Evolutionary conservation across 2,888 invertebrate species (phyloP).

Genomic region (Oasisia sp.): DNA sequence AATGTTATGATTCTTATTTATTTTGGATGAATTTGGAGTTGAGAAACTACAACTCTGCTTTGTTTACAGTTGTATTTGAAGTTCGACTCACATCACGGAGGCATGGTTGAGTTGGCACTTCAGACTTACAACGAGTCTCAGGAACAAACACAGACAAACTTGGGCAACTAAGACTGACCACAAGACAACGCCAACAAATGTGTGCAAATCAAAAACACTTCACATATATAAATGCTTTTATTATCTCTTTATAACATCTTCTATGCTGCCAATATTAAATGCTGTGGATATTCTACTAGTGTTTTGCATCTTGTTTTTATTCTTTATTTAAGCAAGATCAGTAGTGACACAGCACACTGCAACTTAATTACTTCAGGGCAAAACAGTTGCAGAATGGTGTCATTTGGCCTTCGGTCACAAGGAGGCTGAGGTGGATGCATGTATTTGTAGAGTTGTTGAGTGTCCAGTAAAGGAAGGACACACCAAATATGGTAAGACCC

Average conservation of each 20-base stretch:
- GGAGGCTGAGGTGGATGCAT: too few species aligned
- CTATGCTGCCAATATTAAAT: background rate
- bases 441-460: too few species aligned
- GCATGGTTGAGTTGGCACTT: constrained; percentile 24
- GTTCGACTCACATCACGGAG: constrained; percentile 24
- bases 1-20: background rate
- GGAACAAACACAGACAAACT: background rate
- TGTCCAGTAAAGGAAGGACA: too few species aligned
- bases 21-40: background rate
- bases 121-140: constrained; percentile 18
- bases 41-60: background rate
- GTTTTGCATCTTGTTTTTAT: background rate
- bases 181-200: background rate
- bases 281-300: background rate
- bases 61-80: constrained; percentile 24
- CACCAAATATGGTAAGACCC: too few species aligned
- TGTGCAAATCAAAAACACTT: background rate
- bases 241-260: background rate
- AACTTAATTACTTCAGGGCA: too few species aligned
- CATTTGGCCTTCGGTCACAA: too few species aligned
- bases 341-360: too few species aligned
- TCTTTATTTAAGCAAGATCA: too few species aligned
- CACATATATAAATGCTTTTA: background rate
- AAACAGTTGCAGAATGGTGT: too few species aligned
- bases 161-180: background rate